Evolutionary conservation across 2,797 vertebrate genomes (phyloP), one percentile per base, ranked within the genome.

Genomic region (Coendou prehensilis): DNA sequence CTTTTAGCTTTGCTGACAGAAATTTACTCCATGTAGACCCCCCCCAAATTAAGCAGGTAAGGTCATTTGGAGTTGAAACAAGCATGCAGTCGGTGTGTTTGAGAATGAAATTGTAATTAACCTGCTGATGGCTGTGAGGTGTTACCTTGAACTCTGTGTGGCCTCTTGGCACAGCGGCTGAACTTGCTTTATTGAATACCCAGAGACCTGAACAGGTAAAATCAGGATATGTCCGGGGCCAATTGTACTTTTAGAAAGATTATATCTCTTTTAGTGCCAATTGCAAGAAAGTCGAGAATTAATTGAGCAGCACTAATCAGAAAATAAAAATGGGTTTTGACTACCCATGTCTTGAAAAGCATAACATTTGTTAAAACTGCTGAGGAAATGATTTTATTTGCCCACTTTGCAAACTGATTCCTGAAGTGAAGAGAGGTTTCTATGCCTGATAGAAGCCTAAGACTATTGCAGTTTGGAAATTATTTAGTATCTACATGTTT

Each of bases 141-240:
- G 98, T 98, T 97, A 97, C 98, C 97, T 97, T 99, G 98, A 98
- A 98, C 98, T 99, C 98, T 97, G 93, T 96, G 98, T 98, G 98
- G 98, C 98, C 98, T 98, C 97, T 97, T 98, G 97, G 98, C 98
- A 98, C 98, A 97, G 98, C 91, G 98, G 98, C 98, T 99, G 98
- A 98, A 98, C 98, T 97, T 98, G 94, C 95, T 97, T 98, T 96
- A 97, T 94, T 95, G 93, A 97, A 96, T 97, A 94, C 97, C 93
- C 96, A 95, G 92, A 97, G 97, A 98, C 97, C 98, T 97, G 96
- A 97, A 98, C 98, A 98, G 98, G 98, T 98, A 97, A 98, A 97
- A 97, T 92, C 75, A 88, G 92, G 90, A 97, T 96, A 85, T 95
- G 97, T 97, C 98, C 96, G 0, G 95, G 86, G 94, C 96, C 96